Percentiles rank a stretch among this genome's conserved stretches.
phyloP scores from a whole-genome alignment of 2,113 vertebrate genomes.

The Empidonax traillii region DNA sequence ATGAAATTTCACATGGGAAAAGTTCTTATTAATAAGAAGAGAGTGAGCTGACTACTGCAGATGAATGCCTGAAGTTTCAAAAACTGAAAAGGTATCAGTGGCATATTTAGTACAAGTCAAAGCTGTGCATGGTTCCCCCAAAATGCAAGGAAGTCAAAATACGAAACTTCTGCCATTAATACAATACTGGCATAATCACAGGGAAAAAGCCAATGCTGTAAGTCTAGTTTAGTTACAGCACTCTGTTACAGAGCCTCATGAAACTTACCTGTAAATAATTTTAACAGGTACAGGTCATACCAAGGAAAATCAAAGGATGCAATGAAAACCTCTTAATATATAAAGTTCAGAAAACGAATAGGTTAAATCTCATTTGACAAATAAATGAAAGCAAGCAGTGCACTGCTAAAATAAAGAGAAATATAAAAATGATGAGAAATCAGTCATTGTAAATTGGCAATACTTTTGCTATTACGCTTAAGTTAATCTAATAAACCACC shows the following conservation, averaged over 20 bases:
- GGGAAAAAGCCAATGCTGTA: rapidly evolving
- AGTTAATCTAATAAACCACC: not conserved
- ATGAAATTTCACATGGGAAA: not conserved
- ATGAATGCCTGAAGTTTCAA: not conserved
- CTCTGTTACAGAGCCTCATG: not conserved
- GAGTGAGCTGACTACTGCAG: not conserved
- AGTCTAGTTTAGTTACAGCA: not conserved
- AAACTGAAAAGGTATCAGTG: not conserved
- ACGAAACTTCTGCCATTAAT: not conserved
- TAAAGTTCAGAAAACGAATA: not conserved
- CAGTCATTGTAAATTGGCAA: not conserved
- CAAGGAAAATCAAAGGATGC: not conserved
- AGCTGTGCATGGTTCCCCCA: not conserved
- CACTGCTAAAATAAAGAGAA: not conserved
- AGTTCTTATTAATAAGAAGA: not conserved
- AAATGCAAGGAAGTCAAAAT: not conserved
- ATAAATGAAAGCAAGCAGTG: not conserved
- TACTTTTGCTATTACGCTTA: not conserved
- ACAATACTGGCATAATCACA: not conserved
- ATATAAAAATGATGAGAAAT: not conserved
- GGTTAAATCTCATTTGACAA: not conserved
- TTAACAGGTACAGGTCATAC: not conserved
- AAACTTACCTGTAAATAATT: not conserved
- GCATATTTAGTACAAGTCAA: not conserved
- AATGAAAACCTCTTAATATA: not conserved